Evolutionary conservation across 1,140 invertebrate species (phyloP), one percentile per base, ranked within the genome.

Genomic region (Cotesia vestalis): DNA sequence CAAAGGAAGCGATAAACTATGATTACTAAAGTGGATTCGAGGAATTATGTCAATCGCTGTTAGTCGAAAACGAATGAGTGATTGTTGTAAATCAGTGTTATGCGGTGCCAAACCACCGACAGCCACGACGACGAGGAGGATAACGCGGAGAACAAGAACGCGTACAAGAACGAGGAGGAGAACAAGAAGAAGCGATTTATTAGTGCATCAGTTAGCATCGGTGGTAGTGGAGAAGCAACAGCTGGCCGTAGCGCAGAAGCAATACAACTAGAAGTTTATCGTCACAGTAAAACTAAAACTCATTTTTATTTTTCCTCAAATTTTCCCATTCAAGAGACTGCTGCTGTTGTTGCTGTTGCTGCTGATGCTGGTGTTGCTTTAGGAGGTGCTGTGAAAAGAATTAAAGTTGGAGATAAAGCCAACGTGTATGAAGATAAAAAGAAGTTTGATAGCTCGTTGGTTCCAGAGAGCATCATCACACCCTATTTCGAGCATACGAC

Each of bases 31-130:
- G 76, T 74, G 69, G 76, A 77, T 77, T 73, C 73, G 60, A 79
- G 76, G 74, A 78, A 76, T 80, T 80, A 81, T 80, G 80, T 80
- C 78, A 80, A 76, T 79, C 73, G 79, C 73, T 81, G 77, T 76
- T 80, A 81, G 76, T 78, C 76, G 74, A 67, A 73, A 71, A 79
- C 75, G 76, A 75, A 81, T 79, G 79, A 81, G 78, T 72, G 53
- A 73, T 72, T 59, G 72, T 69, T 73, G 57, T 60, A 73, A 73
- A 72, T 74, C 66, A 76, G 73, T 77, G 76, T 78, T 78, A 79
- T 77, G 75, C 66, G 75, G 80, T 77, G 76, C 80, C 79, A 78
- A 75, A 70, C 73, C 72, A 73, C 76, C 77, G 76, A 74, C 69
- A 67, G 60, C 63, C 61, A 66, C 63, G 59, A 66, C 27, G 67